These are phyloP conservation scores for Etheostoma cragini DNA, from an alignment of 2,113 vertebrate genomes.

Conservation along the genomic window DNA sequence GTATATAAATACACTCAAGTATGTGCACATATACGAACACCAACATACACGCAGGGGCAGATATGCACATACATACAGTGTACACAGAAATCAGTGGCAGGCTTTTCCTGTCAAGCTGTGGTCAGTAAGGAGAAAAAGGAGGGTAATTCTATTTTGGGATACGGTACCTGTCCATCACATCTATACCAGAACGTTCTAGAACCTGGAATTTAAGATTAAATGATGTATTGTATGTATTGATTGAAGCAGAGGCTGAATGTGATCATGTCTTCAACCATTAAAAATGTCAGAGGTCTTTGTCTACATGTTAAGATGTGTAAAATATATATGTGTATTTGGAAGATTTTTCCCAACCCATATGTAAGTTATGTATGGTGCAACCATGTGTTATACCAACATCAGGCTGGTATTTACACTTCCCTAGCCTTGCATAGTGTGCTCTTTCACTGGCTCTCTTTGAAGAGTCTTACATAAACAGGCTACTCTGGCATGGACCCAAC, in stretches of 20 bases:
- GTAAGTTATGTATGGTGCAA: conserved; percentile 40
- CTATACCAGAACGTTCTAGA: conserved; percentile 39
- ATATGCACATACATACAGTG: conserved; percentile 34
- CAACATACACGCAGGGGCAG: not conserved
- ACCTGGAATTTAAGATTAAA: conserved; percentile 61
- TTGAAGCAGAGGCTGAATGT: conserved; percentile 8
- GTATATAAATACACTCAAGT: conserved; percentile 26
- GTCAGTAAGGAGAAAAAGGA: conserved; percentile 52
- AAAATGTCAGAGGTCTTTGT: conserved; percentile 14
- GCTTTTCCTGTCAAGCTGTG: conserved; percentile 64
- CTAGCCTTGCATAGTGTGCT: conserved; percentile 65
- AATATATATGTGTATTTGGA: conserved; percentile 42
- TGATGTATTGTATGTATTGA: conserved; percentile 20
- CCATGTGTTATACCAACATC: conserved; percentile 72
- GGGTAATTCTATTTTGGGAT: conserved; percentile 67
- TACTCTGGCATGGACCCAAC: conserved; percentile 58
- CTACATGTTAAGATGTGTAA: conserved; percentile 10
- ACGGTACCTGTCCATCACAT: conserved; percentile 55
- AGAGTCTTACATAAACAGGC: conserved; percentile 73
- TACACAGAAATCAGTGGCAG: conserved; percentile 30
- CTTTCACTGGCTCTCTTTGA: conserved; percentile 78
- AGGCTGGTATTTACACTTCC: conserved; percentile 72
- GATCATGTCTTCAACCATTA: not conserved
- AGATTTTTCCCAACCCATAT: conserved; percentile 25
- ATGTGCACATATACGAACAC: conserved; percentile 29